Evolutionary conservation across 2,113 vertebrate genomes (phyloP).

Genomic region (Salvelinus namaycush): DNA sequence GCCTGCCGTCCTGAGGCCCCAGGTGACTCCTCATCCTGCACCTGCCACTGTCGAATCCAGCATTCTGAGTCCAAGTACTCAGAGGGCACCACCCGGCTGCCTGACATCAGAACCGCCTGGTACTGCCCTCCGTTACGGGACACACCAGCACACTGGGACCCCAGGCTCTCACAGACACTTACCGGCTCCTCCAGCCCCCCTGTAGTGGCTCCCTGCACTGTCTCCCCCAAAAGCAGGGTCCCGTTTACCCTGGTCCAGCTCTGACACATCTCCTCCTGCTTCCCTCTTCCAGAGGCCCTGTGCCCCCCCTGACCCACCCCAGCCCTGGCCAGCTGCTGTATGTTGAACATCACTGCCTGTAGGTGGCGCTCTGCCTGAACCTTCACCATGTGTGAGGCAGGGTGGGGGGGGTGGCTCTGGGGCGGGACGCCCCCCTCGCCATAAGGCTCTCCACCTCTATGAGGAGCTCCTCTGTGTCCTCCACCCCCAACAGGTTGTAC

Average conservation of each 20-base stretch:
- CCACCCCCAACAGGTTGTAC: constrained; percentile 62
- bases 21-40: background rate
- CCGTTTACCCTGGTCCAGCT: constrained; percentile 67
- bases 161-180: constrained; percentile 65
- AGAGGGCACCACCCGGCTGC: constrained; percentile 51
- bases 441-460: constrained; percentile 64
- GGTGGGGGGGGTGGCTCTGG: background rate
- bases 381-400: background rate
- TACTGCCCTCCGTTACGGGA: constrained; percentile 52
- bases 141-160: constrained; percentile 75
- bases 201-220: constrained; percentile 7
- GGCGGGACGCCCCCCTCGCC: constrained; percentile 35
- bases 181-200: constrained; percentile 51
- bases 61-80: constrained; percentile 33
- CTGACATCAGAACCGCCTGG: constrained; percentile 45
- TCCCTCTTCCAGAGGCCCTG: background rate
- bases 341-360: constrained; percentile 74
- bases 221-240: constrained; percentile 49
- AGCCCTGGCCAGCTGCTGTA: constrained; percentile 60
- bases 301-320: background rate
- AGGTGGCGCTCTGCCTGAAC: constrained; percentile 38
- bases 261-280: constrained; percentile 40
- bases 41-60: constrained; percentile 65
- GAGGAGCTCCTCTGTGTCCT: constrained; percentile 67
- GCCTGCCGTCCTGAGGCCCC: constrained; percentile 17